Base-by-base conservation (phyloP, 2,888 invertebrate species). In the Orthosia gothica region DNA sequence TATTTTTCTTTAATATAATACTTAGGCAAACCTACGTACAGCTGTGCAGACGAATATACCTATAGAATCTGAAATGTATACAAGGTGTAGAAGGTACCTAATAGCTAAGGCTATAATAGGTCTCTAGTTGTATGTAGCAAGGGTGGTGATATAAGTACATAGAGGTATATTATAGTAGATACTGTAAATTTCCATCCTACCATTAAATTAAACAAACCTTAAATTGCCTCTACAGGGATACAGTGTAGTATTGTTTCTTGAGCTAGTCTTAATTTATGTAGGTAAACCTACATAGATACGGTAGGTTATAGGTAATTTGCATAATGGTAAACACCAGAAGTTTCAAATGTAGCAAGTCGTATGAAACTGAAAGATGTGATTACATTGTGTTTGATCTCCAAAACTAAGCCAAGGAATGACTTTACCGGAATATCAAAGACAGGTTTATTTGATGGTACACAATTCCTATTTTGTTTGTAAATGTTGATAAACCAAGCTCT, bases 331-430 rank as follows among this genome's bases (percentile, higher is more conserved):
- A 47, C 55, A 50, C 23, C 52, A 62, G 40, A 40, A 40, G 1
- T 40, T 9, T 9, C 40, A 57, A 49, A 68, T 65, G 67, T 54
- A 61, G 23, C 47, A 55, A 57, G 49, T 40, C 16, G 58, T 68
- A 32, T 47, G 50, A 55, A 61, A 66, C 66, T 47, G 32, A 77
- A 32, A 64, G 45, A 72, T 66, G 50, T 45, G 52, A 61, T 59
- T 59, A 69, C 80, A 71, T 55, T 50, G 69, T 67, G 70, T 83
- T 83, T 81, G 84, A 80, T 74, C 59, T 83, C 23, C 40, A 59
- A 50, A 83, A 57, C 40, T 13, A 58, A 74, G 47, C 74, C 63
- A 64, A 73, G 54, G 49, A 20, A 65, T 45, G 55, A 45, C 20
- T 70, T 59, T 57, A 64, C 23, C 32, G n/a, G 15, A 79, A 63